phyloP scores from a whole-genome alignment of 2,888 invertebrate genomes.

The Drosophila mimetica region DNA sequence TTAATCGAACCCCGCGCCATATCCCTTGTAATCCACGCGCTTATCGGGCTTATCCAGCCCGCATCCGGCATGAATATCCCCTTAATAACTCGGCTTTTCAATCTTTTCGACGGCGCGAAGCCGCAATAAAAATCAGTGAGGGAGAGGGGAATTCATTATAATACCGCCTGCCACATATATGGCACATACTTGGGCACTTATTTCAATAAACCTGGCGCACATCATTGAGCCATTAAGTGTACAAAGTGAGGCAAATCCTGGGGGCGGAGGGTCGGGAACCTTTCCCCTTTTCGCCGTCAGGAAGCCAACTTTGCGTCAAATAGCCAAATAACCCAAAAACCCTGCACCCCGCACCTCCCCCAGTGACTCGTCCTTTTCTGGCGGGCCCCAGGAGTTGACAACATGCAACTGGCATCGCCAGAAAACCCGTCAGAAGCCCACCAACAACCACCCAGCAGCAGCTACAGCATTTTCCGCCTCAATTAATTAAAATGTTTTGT shows the following conservation, averaged over 20 bases:
- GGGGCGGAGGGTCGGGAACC: too few relatives aligned
- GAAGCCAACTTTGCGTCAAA: conserved; percentile 53
- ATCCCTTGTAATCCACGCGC: not conserved
- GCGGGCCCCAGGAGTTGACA: conserved; percentile 49
- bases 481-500: conserved; percentile 78
- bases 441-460: conserved; percentile 10
- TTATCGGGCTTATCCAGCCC: not conserved
- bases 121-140: conserved; percentile 1
- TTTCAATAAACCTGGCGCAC: conserved; percentile 40
- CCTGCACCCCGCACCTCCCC: too few relatives aligned
- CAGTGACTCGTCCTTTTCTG: too few relatives aligned
- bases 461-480: conserved; percentile 61
- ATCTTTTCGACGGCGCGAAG: conserved; percentile 23
- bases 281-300: conserved; percentile 7
- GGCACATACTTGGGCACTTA: conserved; percentile 40
- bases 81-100: conserved; percentile 23
- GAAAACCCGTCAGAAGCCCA: not conserved
- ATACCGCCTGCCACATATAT: conserved; percentile 10
- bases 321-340: conserved; percentile 13
- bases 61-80: not conserved
- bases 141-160: conserved; percentile 15
- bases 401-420: conserved; percentile 41
- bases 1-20: not conserved
- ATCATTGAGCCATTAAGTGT: conserved; percentile 52
- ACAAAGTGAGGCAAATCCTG: conserved; percentile 47